Conservation (phyloP, 2,113 vertebrate genomes). For the Terrapene triunguis region DNA sequence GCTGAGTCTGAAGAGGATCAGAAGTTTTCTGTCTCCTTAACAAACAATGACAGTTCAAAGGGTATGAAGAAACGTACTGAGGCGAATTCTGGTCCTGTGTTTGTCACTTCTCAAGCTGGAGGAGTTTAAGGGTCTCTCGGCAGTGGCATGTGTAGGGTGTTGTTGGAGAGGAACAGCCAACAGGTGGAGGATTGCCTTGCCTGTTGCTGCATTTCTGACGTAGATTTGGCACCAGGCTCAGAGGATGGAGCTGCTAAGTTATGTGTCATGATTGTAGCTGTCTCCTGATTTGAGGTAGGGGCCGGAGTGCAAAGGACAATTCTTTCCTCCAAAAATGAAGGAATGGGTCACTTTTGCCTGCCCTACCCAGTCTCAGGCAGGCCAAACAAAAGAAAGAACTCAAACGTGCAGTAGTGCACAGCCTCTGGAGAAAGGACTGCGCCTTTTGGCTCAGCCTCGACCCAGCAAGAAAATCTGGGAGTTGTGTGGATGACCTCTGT, state of each 20-base stretch:
- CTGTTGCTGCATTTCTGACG: constrained; percentile 28
- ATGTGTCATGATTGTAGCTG: constrained; percentile 63
- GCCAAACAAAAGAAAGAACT: not conserved
- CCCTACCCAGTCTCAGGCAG: not conserved
- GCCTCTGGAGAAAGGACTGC: not conserved
- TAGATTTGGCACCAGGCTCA: constrained; percentile 42
- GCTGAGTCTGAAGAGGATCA: not conserved
- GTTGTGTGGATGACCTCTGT: not conserved
- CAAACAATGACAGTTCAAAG: not conserved
- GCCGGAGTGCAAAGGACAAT: constrained; percentile 36
- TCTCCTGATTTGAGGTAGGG: not conserved
- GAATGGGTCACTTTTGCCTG: not conserved
- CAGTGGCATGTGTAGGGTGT: not conserved
- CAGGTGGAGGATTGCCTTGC: not conserved
- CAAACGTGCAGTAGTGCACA: not conserved
- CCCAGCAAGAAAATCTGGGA: not conserved
- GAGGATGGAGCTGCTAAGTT: constrained; percentile 60
- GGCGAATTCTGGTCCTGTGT: not conserved
- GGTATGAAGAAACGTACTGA: not conserved
- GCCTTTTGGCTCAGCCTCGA: not conserved
- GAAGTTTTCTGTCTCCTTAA: constrained; percentile 32
- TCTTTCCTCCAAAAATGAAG: constrained; percentile 9
- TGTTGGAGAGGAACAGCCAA: accelerated
- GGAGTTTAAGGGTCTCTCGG: not conserved
- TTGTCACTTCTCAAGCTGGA: not conserved